Conservation (phyloP, 2,113 vertebrate species). For the Hystrix brachyura region DNA sequence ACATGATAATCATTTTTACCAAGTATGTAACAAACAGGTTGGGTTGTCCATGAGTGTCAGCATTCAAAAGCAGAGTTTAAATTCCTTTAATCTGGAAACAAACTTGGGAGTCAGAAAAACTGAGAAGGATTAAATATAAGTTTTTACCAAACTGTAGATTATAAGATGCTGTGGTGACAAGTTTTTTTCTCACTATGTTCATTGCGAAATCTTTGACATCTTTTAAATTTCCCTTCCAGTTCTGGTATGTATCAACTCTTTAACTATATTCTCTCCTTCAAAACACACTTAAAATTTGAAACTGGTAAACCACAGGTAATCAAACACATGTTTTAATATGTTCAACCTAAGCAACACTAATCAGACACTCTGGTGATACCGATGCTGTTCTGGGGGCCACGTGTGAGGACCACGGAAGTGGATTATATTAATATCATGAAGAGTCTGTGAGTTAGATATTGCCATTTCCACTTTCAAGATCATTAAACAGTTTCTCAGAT, state of each 20-base stretch:
- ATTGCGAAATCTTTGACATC: constrained; percentile 40
- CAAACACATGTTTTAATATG: neutral
- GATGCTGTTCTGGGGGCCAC: neutral
- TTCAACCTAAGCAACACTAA: neutral
- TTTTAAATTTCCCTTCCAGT: constrained; percentile 40
- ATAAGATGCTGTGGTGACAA: constrained; percentile 25
- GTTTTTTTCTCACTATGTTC: constrained; percentile 43
- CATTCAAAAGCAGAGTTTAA: constrained; percentile 22
- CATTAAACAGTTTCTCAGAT: neutral
- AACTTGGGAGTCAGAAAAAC: constrained; percentile 48
- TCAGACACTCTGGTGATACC: neutral
- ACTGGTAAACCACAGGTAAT: neutral
- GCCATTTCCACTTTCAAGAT: neutral
- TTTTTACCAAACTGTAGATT: constrained; percentile 56
- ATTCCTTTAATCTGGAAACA: constrained; percentile 35
- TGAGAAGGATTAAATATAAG: constrained; percentile 60
- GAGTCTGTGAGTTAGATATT: neutral
- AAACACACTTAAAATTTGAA: constrained; percentile 37
- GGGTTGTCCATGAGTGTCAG: neutral
- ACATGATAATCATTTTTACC: neutral
- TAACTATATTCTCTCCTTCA: constrained; percentile 8
- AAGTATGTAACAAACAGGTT: neutral
- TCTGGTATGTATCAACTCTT: constrained; percentile 25
- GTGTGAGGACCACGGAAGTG: neutral
- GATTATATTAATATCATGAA: neutral